Percentiles rank a stretch among this genome's conserved stretches.
phyloP scores from a whole-genome alignment of 2,797 vertebrate genomes.

The Alca torda region DNA sequence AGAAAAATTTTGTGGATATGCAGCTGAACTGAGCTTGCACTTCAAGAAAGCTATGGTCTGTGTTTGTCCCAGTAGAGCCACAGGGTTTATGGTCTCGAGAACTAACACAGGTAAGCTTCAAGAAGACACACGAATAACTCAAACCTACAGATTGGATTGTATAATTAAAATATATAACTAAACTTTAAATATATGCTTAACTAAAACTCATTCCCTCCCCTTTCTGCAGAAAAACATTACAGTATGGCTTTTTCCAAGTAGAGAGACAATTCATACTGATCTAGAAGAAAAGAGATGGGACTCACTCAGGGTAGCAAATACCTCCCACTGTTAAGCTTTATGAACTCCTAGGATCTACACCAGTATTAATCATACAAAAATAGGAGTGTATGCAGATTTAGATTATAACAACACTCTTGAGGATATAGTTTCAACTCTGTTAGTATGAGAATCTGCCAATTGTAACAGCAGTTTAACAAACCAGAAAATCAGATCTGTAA shows the following conservation, averaged over 20 bases:
- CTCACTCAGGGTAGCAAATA: background rate
- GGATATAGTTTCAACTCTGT: background rate
- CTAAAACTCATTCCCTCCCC: background rate
- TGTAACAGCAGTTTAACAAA: background rate
- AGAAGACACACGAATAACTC: background rate
- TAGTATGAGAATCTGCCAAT: background rate
- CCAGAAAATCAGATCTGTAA: slow-evolving; percentile 4
- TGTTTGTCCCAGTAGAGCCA: background rate
- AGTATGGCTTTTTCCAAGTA: background rate
- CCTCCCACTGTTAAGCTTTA: background rate
- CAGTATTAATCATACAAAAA: background rate
- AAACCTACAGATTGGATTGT: background rate
- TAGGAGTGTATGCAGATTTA: background rate
- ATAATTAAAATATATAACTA: background rate
- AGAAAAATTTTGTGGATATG: background rate
- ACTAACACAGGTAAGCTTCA: background rate
- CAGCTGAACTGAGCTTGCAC: background rate
- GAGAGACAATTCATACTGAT: background rate
- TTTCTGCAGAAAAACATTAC: background rate
- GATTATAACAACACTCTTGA: background rate
- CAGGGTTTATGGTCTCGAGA: background rate
- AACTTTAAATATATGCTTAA: background rate
- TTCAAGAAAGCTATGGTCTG: background rate
- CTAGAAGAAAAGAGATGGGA: slow-evolving; percentile 14
- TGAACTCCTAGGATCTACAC: background rate